Evolutionary conservation across 2,888 invertebrate genomes (phyloP).

Genomic region (Aphidius colemani): DNA sequence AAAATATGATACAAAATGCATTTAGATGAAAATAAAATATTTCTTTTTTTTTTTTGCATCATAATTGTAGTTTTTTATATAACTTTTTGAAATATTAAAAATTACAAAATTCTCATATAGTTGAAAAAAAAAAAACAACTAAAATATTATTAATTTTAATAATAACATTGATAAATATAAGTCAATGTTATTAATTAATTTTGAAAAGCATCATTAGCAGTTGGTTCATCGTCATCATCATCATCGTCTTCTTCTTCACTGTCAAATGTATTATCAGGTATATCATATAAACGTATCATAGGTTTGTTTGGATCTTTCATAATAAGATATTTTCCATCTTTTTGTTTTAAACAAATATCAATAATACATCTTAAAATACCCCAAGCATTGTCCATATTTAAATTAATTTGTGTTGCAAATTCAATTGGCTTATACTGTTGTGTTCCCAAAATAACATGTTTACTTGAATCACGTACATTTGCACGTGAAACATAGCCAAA

Average conservation of each 20-base stretch:
- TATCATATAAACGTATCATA: constrained; percentile 94
- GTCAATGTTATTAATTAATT: constrained; percentile 26
- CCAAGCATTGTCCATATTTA: constrained; percentile 99
- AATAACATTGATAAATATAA: too few species aligned
- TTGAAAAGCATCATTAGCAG: constrained; percentile 54
- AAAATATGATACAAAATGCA: constrained; percentile 50
- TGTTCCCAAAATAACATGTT: constrained; percentile 94
- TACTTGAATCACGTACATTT: constrained; percentile 90
- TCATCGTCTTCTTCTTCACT: constrained; percentile 93
- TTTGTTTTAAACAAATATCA: constrained; percentile 95
- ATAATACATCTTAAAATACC: constrained; percentile 96
- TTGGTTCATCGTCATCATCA: constrained; percentile 69
- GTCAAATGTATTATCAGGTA: constrained; percentile 98
- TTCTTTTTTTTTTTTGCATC: neutral
- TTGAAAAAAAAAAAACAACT: neutral
- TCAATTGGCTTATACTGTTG: constrained; percentile 98
- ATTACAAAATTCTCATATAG: too few species aligned
- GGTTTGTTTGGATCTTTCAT: constrained; percentile 99
- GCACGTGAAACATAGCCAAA: constrained; percentile 98
- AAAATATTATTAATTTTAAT: neutral
- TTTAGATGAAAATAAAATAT: too few species aligned
- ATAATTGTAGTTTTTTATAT: neutral
- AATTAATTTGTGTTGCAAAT: constrained; percentile 97
- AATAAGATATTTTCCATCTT: constrained; percentile 94
- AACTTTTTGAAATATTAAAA: too few species aligned